A percentile compares a stretch with the other conserved stretches of the same genome.
phyloP scores from a whole-genome alignment of 2,797 vertebrate species.

The Scyliorhinus canicula region DNA sequence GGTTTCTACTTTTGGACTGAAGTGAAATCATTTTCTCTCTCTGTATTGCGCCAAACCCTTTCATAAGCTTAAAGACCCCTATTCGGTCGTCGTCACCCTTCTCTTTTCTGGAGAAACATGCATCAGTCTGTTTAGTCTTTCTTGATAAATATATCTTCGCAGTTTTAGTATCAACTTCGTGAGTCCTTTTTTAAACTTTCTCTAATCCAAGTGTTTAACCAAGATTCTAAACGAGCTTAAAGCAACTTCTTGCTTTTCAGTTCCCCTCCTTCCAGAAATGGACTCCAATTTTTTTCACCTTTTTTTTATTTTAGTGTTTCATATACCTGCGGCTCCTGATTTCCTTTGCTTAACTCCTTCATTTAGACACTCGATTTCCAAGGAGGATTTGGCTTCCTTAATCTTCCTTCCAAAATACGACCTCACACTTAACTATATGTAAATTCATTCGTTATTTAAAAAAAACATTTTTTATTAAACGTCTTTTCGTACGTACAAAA shows the following conservation, averaged over 20 bases:
- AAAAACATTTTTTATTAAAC: too few relatives aligned
- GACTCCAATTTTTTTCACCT: not conserved
- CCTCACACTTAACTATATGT: too few relatives aligned
- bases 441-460: not conserved
- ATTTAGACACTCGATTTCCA: not conserved
- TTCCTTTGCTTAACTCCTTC: not conserved
- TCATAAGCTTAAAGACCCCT: not conserved
- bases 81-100: not conserved
- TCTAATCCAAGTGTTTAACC: not conserved
- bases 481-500: too few relatives aligned
- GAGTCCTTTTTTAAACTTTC: not conserved
- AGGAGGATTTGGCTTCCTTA: not conserved
- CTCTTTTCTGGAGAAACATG: not conserved
- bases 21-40: not conserved
- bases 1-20: not conserved
- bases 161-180: not conserved
- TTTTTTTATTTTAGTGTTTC: not conserved
- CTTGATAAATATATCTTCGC: too few relatives aligned
- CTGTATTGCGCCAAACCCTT: not conserved
- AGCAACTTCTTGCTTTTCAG: not conserved
- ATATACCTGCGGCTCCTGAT: not conserved
- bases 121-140: too few relatives aligned
- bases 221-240: not conserved
- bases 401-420: not conserved
- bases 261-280: not conserved